Conservation (phyloP, 1,140 invertebrate genomes). For the Glossosoma conforme region DNA sequence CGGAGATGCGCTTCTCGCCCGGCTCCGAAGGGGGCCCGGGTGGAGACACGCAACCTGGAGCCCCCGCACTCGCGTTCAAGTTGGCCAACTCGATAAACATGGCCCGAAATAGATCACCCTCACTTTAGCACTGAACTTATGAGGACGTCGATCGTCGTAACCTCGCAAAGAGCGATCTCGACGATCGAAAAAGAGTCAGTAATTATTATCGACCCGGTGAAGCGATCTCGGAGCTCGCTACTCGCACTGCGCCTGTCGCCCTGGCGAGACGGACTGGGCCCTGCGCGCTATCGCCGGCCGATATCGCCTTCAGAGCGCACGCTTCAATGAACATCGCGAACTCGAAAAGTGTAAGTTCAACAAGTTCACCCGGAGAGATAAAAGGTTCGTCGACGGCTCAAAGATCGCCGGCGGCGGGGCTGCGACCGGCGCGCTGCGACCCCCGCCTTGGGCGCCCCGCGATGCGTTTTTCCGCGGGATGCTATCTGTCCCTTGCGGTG, state of each 20-base stretch:
- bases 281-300: background rate
- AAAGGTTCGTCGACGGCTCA: no score
- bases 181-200: background rate
- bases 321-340: background rate
- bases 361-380: background rate
- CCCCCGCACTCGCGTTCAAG: slow-evolving; percentile 1
- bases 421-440: no score
- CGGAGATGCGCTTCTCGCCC: slow-evolving; percentile 14
- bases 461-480: no score
- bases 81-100: slow-evolving; percentile 27
- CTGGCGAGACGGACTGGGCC: no score
- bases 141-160: slow-evolving; percentile 6
- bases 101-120: no score
- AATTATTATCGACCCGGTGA: no score
- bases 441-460: no score
- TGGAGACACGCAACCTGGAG: background rate
- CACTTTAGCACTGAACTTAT: no score
- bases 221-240: background rate
- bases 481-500: no score
- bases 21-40: background rate
- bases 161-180: background rate
- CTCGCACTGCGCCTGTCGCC: no score
- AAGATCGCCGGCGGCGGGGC: no score
- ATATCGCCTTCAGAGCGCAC: no score
- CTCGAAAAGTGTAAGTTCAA: slow-evolving; percentile 1